Evolutionary conservation across 2,797 vertebrate species (phyloP).

Genomic region (Rousettus madagascariensis): DNA sequence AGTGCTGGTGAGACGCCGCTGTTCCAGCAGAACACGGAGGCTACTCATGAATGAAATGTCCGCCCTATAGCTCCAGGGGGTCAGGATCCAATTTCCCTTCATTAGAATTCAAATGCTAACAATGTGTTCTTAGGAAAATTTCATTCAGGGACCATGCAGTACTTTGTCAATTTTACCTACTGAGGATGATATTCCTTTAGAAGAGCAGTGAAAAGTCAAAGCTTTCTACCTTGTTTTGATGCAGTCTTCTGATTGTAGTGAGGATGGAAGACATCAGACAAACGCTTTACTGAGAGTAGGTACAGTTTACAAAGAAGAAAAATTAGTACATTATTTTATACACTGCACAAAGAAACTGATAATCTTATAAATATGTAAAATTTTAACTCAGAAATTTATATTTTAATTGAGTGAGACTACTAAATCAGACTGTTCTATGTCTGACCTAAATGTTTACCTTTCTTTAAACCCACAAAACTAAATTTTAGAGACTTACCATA

Average conservation of each 20-base stretch:
- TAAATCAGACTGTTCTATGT: neutral
- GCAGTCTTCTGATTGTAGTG: neutral
- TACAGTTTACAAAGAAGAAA: conserved; percentile 16
- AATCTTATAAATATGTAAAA: neutral
- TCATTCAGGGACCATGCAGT: neutral
- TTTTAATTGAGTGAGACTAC: neutral
- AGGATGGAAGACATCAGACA: neutral
- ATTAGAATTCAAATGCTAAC: neutral
- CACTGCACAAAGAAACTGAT: neutral
- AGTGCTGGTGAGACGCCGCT: neutral
- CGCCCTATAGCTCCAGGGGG: neutral
- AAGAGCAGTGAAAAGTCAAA: neutral
- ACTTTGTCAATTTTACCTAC: neutral
- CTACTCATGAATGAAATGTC: neutral
- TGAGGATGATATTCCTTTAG: neutral
- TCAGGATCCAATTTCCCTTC: neutral
- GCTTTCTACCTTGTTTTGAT: neutral
- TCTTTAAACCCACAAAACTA: conserved; percentile 33
- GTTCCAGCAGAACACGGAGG: neutral
- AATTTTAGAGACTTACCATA: conserved; percentile 59
- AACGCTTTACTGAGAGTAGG: neutral
- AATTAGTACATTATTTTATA: neutral
- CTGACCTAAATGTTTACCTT: neutral
- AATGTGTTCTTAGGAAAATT: neutral
- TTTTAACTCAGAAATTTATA: neutral